Conservation (phyloP, 2,797 vertebrate species). For the Rhinichthys osculus region DNA sequence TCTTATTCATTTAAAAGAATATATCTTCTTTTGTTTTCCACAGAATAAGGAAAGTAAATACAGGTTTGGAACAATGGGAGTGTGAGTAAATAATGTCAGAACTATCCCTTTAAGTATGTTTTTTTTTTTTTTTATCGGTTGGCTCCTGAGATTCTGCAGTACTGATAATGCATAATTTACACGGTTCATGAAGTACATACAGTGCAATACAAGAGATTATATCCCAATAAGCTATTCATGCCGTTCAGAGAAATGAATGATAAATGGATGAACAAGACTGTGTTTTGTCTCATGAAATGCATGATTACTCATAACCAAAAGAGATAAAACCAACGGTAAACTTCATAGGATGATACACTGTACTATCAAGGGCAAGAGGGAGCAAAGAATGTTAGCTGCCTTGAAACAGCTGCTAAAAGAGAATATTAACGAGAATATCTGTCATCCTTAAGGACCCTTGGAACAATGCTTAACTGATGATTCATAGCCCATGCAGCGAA, state of each 20-base stretch:
- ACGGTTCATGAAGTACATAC: neutral
- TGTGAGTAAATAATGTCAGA: neutral
- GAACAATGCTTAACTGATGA: slow-evolving; percentile 30
- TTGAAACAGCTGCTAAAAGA: slow-evolving; percentile 44
- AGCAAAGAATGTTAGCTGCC: slow-evolving; percentile 13
- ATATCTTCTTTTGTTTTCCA: neutral
- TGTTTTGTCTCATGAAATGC: neutral
- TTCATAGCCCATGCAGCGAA: neutral
- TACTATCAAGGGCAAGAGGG: slow-evolving; percentile 19
- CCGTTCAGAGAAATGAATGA: neutral
- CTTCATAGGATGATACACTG: neutral
- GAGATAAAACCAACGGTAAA: neutral
- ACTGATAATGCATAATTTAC: neutral
- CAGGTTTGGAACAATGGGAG: neutral
- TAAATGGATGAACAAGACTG: neutral
- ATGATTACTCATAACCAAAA: slow-evolving; percentile 3
- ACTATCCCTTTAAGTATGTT: neutral
- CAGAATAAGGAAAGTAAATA: neutral
- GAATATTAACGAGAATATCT: slow-evolving; percentile 39
- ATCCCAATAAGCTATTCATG: neutral
- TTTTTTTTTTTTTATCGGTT: neutral
- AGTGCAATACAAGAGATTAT: neutral
- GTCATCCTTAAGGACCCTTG: slow-evolving; percentile 41
- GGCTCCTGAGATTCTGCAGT: neutral
- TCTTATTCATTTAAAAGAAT: neutral